Base-by-base conservation (phyloP, 2,888 invertebrate species). In the Lithodes maja region DNA sequence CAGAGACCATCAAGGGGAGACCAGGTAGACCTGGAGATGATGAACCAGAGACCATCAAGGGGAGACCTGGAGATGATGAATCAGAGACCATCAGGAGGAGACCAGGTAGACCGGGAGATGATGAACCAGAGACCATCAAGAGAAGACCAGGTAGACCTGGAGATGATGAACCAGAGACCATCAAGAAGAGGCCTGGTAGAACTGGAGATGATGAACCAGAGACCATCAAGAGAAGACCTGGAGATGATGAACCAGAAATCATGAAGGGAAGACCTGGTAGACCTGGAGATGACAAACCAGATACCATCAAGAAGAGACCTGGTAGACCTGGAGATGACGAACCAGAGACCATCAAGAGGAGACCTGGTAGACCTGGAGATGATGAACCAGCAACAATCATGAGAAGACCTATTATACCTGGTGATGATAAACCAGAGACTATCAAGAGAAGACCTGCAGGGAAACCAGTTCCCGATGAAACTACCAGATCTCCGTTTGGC, bases 261-360 rank as follows among this genome's bases (percentile, higher is more conserved):
- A 49, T 74, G 0, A 81, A 74, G 75, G 82, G 82, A 52, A 82
- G 54, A 61, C 74, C 82, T 53, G 74, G 50, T 12, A 74, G 50
- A 9, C 84, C 74, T 5, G 84, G 71, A n/a, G 75, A 75, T 49
- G 79, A 80, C 49, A 84, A 84, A 80, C 75, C 90, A 71, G 84
- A 83, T 1, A 69, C 55, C 15, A 33, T 54, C 12, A 86, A 83
- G 82, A 85, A 75, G 33, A 85, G 61, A n/a, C 71, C 85, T 77
- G 71, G 53, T 15, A 80, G 33, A 50, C 88, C 79, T 79, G 84
- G 52, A 15, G 75, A 61, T 2, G 85, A 90, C 2, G 82, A 90
- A 77, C 77, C 83, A 49, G 83, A 83, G 33, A 75, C 75, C 54
- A 50, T 17, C 0, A 83, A 75, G 75, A 83, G 83, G 75, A 83